Percentiles rank a stretch among this genome's conserved stretches.
These are phyloP conservation scores for Fregata magnificens DNA, from an alignment of 2,113 vertebrate genomes.

Conservation along the genomic window DNA sequence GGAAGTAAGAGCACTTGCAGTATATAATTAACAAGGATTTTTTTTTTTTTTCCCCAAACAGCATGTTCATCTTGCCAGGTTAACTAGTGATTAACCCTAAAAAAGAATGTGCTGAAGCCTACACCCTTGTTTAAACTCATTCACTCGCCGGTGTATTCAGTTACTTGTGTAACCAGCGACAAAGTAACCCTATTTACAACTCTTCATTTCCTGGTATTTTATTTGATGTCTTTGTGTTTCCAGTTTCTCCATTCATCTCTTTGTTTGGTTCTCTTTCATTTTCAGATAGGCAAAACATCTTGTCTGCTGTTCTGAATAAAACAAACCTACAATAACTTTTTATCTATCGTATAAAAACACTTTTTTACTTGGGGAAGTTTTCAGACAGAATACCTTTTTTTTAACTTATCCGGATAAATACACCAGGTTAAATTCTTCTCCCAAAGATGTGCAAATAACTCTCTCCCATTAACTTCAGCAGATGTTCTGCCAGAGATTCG, in stretches of 20 bases:
- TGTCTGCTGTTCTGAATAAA: conserved; percentile 49
- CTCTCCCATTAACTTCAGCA: neutral
- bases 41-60: conserved; percentile 62
- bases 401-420: neutral
- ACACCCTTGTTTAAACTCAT: conserved; percentile 69
- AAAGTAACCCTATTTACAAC: conserved; percentile 57
- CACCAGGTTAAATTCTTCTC: neutral
- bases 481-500: neutral
- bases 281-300: conserved; percentile 51
- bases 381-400: neutral
- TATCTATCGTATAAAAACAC: neutral
- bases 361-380: conserved; percentile 4
- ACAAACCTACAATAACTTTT: conserved; percentile 25
- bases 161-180: conserved; percentile 61
- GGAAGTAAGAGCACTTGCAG: conserved; percentile 78
- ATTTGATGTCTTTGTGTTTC: conserved; percentile 61
- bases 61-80: conserved; percentile 76
- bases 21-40: conserved; percentile 86
- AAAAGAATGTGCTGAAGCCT: conserved; percentile 69
- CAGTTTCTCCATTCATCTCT: conserved; percentile 48
- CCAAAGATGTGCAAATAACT: neutral
- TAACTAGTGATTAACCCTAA: conserved; percentile 86
- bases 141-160: conserved; percentile 50
- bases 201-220: conserved; percentile 62
- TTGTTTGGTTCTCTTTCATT: conserved; percentile 46